Percentiles rank a stretch among this genome's conserved stretches.
These are phyloP conservation scores for Nyctereutes procyonoides DNA, from an alignment of 2,113 vertebrate species.

Conservation along the genomic window DNA sequence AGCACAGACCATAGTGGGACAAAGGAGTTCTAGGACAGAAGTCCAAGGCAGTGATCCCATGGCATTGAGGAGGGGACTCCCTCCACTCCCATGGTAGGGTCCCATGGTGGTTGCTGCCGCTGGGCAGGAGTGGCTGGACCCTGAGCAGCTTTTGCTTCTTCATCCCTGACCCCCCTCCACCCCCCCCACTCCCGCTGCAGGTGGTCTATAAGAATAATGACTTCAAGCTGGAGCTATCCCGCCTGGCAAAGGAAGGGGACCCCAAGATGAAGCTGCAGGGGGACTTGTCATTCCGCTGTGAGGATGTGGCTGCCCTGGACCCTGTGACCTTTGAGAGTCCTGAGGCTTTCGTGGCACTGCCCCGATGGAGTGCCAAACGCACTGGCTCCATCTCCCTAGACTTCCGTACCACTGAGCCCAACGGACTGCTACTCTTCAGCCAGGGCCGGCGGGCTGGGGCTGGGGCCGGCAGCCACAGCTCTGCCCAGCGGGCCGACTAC, in stretches of 20 bases:
- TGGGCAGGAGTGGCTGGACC: background rate
- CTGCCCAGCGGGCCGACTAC: conserved; percentile 90
- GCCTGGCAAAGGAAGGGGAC: conserved; percentile 93
- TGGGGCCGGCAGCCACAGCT: conserved; percentile 85
- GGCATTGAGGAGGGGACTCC: background rate
- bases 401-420: conserved; percentile 94
- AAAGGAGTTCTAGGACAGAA: background rate
- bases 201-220: conserved; percentile 98
- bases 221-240: conserved; percentile 95
- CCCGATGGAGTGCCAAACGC: conserved; percentile 92
- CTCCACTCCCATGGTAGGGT: background rate
- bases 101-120: background rate
- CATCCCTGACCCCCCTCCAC: fast-evolving
- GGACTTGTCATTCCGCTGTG: conserved; percentile 94
- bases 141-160: background rate
- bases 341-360: conserved; percentile 90
- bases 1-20: background rate
- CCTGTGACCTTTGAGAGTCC: conserved; percentile 94
- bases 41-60: background rate
- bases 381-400: conserved; percentile 95
- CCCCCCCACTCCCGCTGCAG: conserved; percentile 78
- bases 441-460: conserved; percentile 88
- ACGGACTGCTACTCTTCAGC: conserved; percentile 93
- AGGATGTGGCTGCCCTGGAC: conserved; percentile 93
- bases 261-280: conserved; percentile 94